Percentiles rank a stretch among this genome's conserved stretches.
These are phyloP conservation scores for Ianthella basta DNA, from an alignment of 37 sponge, comb jelly and placozoan genomes.

Conservation along the genomic window DNA sequence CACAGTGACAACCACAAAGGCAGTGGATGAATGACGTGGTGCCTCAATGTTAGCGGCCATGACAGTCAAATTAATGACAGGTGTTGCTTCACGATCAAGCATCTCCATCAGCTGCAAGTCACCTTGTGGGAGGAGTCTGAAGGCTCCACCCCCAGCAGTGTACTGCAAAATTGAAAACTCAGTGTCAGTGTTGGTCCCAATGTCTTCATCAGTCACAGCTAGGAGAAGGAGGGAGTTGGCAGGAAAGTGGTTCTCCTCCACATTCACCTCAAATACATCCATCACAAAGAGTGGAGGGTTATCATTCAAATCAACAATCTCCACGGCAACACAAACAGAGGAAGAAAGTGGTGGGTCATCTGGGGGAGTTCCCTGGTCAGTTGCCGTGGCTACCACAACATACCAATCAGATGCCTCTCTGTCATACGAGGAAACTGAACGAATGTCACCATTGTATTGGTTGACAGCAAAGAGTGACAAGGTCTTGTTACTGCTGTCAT, in stretches of 20 bases:
- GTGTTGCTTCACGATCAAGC: constrained; percentile 18
- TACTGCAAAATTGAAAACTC: background rate
- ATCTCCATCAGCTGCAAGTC: background rate
- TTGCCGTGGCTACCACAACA: constrained; percentile 64
- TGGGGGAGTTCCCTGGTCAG: constrained; percentile 59
- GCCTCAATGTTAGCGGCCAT: constrained; percentile 54
- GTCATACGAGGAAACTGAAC: constrained; percentile 27
- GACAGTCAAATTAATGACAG: constrained; percentile 53
- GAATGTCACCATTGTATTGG: background rate
- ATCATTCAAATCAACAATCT: constrained; percentile 79
- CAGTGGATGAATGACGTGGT: background rate
- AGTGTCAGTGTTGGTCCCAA: background rate
- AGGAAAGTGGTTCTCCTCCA: constrained; percentile 41
- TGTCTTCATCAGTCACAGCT: constrained; percentile 35
- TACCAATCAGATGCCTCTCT: constrained; percentile 47
- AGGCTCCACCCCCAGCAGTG: constrained; percentile 7
- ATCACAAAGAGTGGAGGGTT: constrained; percentile 58
- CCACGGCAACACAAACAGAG: constrained; percentile 52
- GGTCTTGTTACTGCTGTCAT: background rate
- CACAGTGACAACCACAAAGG: background rate
- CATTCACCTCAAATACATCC: background rate
- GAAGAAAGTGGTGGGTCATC: constrained; percentile 29
- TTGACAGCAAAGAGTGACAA: background rate
- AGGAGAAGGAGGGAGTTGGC: constrained; percentile 13
- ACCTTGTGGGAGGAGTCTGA: background rate